Evolutionary conservation across 2,888 invertebrate genomes (phyloP).

Genomic region (Leptogaster cylindrica): DNA sequence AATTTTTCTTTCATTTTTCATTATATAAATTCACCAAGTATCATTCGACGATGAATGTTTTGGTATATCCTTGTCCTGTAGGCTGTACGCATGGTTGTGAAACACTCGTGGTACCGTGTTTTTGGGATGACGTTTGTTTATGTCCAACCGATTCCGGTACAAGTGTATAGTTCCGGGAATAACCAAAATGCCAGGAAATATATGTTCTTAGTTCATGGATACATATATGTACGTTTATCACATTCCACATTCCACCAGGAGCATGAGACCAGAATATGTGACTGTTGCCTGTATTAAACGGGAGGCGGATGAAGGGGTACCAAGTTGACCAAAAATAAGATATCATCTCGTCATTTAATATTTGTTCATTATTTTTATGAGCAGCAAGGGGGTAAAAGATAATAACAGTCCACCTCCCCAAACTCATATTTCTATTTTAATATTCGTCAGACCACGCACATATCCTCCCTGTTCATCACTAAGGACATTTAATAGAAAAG

Average conservation of each 20-base stretch:
- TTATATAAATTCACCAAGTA: constrained; percentile 47
- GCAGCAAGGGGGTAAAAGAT: constrained; percentile 40
- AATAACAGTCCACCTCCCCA: constrained; percentile 42
- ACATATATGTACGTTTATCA: constrained; percentile 10
- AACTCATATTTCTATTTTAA: constrained; percentile 47
- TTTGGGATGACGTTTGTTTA: constrained; percentile 21
- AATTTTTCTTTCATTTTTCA: constrained; percentile 46
- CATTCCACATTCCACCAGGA: constrained; percentile 26
- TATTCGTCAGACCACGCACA: constrained; percentile 29
- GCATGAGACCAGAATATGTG: constrained; percentile 11
- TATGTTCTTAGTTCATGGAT: constrained; percentile 2
- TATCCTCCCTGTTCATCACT: constrained; percentile 1
- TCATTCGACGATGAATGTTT: constrained; percentile 35
- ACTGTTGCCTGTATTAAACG: constrained; percentile 9
- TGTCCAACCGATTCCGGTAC: constrained; percentile 21
- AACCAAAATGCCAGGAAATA: constrained; percentile 18
- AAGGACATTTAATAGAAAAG: background rate
- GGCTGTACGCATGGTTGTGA: no score
- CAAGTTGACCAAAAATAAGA: constrained; percentile 47
- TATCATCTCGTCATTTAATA: constrained; percentile 48
- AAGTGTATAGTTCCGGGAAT: constrained; percentile 26
- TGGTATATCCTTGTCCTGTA: constrained; percentile 4
- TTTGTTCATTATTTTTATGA: constrained; percentile 48
- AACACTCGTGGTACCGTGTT: background rate
- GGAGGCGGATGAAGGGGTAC: background rate